phyloP scores from a whole-genome alignment of 2,888 invertebrate species.

The Copidosoma aretas region DNA sequence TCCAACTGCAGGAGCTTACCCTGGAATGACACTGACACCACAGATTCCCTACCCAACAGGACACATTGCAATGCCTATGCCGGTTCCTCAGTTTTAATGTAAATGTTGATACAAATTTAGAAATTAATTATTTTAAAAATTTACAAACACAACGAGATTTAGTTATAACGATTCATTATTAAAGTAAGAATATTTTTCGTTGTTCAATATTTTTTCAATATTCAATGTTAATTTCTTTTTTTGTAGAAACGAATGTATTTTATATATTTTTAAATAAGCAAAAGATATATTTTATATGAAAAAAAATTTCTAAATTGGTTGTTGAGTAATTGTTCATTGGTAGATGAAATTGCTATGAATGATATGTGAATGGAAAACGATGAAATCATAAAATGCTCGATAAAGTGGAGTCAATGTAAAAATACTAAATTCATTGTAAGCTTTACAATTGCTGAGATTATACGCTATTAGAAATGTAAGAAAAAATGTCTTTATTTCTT shows the following conservation, averaged over 20 bases:
- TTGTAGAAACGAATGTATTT: constrained; percentile 13
- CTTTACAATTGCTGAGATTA: constrained; percentile 4
- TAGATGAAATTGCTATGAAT: neutral
- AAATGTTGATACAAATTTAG: no score
- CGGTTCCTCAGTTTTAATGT: constrained; percentile 55
- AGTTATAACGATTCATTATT: neutral
- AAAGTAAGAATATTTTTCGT: constrained; percentile 10
- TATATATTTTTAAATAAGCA: constrained; percentile 4
- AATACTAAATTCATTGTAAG: constrained; percentile 5
- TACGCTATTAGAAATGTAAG: constrained; percentile 15
- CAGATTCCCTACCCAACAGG: constrained; percentile 74
- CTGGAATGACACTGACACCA: constrained; percentile 59
- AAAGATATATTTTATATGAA: neutral
- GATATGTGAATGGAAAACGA: constrained; percentile 10
- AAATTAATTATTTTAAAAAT: no score
- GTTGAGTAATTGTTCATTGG: constrained; percentile 9
- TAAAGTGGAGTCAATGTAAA: neutral
- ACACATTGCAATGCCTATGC: constrained; percentile 81
- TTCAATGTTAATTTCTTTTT: neutral
- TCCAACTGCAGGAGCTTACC: constrained; percentile 61
- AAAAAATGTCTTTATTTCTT: constrained; percentile 35
- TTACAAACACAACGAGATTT: neutral
- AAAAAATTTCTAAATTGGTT: constrained; percentile 3
- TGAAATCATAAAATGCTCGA: neutral
- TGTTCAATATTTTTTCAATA: constrained; percentile 12